These are phyloP conservation scores for Pseudomyrmex pallidus DNA, from an alignment of 1,140 invertebrate species.

Conservation along the genomic window DNA sequence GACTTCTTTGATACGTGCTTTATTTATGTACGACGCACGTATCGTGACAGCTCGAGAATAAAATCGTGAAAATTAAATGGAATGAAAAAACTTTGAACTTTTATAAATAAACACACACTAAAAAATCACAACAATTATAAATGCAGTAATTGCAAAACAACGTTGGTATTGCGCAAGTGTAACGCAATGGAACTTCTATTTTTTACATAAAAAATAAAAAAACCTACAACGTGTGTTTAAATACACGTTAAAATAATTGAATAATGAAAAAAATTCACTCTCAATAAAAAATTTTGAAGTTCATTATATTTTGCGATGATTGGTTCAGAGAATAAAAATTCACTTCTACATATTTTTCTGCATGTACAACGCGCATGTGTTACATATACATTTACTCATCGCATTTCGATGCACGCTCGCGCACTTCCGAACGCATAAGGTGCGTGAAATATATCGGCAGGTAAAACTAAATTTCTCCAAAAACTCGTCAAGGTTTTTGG, in stretches of 20 bases:
- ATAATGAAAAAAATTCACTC: no score
- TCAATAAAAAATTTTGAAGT: no score
- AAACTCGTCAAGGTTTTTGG: constrained; percentile 22
- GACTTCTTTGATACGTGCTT: not conserved
- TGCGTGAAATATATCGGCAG: constrained; percentile 35
- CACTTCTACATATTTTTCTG: no score
- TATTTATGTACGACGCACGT: not conserved
- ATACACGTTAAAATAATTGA: no score
- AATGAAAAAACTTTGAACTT: no score
- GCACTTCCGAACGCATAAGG: constrained; percentile 3
- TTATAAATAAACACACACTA: no score
- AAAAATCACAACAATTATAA: no score
- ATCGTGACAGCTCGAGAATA: not conserved
- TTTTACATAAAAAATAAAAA: no score
- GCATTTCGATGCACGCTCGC: constrained; percentile 4
- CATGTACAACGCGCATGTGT: not conserved
- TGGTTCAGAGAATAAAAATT: no score
- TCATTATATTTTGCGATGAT: no score
- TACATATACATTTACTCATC: not conserved
- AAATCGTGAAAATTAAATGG: not conserved
- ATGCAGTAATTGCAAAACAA: no score
- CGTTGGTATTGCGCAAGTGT: not conserved
- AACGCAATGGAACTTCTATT: not conserved
- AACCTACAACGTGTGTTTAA: no score
- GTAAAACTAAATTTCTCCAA: constrained; percentile 9